phyloP scores from a whole-genome alignment of 2,888 invertebrate genomes.

The Acleris sparsana region DNA sequence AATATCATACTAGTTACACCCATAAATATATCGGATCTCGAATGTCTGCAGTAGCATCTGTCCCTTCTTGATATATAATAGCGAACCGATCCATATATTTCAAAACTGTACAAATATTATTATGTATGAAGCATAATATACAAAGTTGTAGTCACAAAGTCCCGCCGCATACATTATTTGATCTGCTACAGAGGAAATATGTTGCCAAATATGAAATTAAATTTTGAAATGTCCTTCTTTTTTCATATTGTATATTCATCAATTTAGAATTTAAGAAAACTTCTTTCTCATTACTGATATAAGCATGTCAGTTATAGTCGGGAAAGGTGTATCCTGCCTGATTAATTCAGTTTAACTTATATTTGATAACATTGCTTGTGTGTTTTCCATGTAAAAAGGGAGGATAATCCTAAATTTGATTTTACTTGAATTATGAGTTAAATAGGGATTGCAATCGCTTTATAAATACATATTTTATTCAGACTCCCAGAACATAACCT shows the following conservation, averaged over 20 bases:
- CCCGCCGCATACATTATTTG: no score
- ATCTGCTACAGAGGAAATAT: neutral
- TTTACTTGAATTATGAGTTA: slow-evolving; percentile 3
- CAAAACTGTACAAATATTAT: neutral
- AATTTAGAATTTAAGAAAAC: neutral
- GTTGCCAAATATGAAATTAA: slow-evolving; percentile 4
- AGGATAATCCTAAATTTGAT: slow-evolving; percentile 33
- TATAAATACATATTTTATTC: slow-evolving; percentile 5
- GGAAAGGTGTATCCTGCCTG: no score
- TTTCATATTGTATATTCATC: neutral
- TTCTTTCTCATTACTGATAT: neutral
- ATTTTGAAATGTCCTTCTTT: slow-evolving; percentile 36
- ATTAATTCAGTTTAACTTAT: no score
- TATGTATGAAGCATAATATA: no score
- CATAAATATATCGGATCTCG: slow-evolving; percentile 31
- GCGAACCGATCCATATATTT: slow-evolving; percentile 34
- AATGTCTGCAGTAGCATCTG: slow-evolving; percentile 32
- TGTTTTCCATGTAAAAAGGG: slow-evolving; percentile 16
- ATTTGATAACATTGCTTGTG: neutral
- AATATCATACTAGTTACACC: slow-evolving; percentile 44
- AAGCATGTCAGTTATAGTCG: neutral
- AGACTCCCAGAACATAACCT: slow-evolving; percentile 7
- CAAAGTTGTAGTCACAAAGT: no score
- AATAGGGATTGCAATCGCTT: slow-evolving; percentile 25
- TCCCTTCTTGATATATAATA: slow-evolving; percentile 26